These are phyloP conservation scores for Oreocharis arfaki DNA, from an alignment of 2,113 vertebrate genomes.

Conservation along the genomic window DNA sequence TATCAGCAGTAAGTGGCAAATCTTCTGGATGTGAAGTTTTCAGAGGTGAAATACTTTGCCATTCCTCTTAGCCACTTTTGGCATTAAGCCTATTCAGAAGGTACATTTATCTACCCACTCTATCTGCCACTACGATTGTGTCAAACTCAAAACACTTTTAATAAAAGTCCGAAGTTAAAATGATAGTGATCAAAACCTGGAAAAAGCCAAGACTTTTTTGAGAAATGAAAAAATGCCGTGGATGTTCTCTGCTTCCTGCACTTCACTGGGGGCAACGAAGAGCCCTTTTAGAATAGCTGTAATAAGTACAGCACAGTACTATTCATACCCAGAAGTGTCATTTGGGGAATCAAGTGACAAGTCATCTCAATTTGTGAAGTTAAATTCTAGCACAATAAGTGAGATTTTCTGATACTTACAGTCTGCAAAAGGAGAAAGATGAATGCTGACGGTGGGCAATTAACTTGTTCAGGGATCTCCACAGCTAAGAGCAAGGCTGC, in stretches of 20 bases:
- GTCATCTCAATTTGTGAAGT: conserved; percentile 42
- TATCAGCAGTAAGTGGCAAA: conserved; percentile 49
- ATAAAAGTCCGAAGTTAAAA: conserved; percentile 61
- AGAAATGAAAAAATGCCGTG: background rate
- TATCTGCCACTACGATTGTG: conserved; percentile 44
- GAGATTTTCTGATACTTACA: conserved; percentile 42
- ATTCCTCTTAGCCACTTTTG: conserved; percentile 40
- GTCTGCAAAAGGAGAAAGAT: conserved; percentile 23
- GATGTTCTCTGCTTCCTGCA: background rate
- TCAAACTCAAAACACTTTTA: conserved; percentile 63
- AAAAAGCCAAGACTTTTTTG: conserved; percentile 7
- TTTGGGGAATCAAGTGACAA: conserved; percentile 25
- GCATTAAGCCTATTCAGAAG: conserved; percentile 57
- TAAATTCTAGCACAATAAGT: conserved; percentile 45
- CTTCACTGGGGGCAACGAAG: background rate
- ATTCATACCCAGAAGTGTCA: background rate
- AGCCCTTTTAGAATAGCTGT: background rate
- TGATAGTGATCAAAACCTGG: conserved; percentile 48
- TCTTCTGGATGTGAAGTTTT: conserved; percentile 53
- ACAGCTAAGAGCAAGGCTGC: background rate
- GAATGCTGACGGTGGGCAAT: conserved; percentile 19
- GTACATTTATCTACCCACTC: conserved; percentile 58
- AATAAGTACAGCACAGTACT: conserved; percentile 12
- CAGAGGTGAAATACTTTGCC: conserved; percentile 36
- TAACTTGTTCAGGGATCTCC: background rate